Conservation (phyloP, 1,140 invertebrate species). For the Brachionus manjavacas region DNA sequence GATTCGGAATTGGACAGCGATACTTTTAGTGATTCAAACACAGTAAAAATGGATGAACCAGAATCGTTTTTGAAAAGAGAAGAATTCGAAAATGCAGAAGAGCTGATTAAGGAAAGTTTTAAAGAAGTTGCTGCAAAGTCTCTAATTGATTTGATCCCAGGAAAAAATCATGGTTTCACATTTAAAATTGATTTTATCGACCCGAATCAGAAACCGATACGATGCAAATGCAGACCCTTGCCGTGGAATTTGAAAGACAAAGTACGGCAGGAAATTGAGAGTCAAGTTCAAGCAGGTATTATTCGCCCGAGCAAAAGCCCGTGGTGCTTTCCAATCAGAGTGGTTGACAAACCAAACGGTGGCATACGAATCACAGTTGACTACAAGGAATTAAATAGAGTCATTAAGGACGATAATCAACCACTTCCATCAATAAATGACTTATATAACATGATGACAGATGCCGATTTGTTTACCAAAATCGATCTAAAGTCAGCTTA, state of each 20-base stretch:
- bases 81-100: background rate
- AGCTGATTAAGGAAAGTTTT: background rate
- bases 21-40: background rate
- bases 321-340: constrained; percentile 47
- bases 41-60: background rate
- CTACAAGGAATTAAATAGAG: background rate
- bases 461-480: constrained; percentile 21
- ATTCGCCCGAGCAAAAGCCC: constrained; percentile 43
- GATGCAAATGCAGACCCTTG: background rate
- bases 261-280: background rate
- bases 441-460: background rate
- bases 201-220: background rate
- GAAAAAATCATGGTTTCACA: background rate
- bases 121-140: background rate
- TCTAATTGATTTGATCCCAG: background rate
- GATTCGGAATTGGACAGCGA: background rate
- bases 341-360: constrained; percentile 41
- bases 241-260: background rate
- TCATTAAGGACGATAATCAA: background rate
- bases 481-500: background rate
- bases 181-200: constrained; percentile 15
- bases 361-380: constrained; percentile 9
- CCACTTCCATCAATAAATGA: background rate
- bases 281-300: constrained; percentile 7
- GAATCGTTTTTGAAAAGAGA: background rate